These are phyloP conservation scores for Heliconius hermathena DNA, from an alignment of 1,140 invertebrate genomes.

Conservation along the genomic window DNA sequence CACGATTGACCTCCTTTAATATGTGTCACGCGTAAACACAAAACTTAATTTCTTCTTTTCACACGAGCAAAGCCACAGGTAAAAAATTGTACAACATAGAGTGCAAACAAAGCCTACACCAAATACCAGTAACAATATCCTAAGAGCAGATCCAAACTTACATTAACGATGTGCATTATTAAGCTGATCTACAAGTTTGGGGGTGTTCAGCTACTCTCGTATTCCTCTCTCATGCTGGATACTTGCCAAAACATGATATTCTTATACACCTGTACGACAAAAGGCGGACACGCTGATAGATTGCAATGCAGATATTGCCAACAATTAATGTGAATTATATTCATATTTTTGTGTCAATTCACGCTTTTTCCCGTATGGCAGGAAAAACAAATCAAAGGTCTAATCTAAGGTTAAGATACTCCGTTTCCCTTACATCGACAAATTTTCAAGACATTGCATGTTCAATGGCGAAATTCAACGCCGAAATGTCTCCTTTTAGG, in stretches of 20 bases:
- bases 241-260: slow-evolving; percentile 25
- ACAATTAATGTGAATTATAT: background rate
- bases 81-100: background rate
- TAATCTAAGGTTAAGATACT: background rate
- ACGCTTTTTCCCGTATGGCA: background rate
- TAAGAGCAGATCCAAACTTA: background rate
- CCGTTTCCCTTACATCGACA: no score
- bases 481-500: no score
- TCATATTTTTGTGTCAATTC: background rate
- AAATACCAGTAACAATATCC: background rate
- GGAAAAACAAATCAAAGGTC: no score
- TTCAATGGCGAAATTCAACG: no score
- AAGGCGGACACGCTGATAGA: background rate
- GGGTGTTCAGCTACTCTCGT: background rate
- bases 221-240: slow-evolving; percentile 17
- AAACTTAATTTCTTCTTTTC: no score
- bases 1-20: no score
- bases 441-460: no score
- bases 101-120: background rate
- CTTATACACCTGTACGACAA: slow-evolving; percentile 19
- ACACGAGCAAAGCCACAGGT: no score
- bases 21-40: no score
- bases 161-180: slow-evolving; percentile 4
- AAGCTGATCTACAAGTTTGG: slow-evolving; percentile 8
- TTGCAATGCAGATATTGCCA: background rate